These are phyloP conservation scores for Rosalia funebris DNA, from an alignment of 2,888 invertebrate genomes.

Conservation along the genomic window DNA sequence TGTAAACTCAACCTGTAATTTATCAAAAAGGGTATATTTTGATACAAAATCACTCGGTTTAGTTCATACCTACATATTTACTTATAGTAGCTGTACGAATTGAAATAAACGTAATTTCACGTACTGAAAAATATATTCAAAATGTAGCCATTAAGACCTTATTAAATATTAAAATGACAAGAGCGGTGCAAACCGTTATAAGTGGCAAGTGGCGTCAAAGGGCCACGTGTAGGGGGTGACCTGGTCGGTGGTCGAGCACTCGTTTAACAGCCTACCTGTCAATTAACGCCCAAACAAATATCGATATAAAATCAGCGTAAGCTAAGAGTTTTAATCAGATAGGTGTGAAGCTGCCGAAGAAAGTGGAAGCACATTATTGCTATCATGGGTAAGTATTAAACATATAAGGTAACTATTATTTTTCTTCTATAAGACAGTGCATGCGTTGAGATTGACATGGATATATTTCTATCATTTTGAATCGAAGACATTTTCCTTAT, in stretches of 20 bases:
- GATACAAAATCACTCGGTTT: too few relatives aligned
- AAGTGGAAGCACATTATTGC: neutral
- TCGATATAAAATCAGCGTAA: constrained; percentile 45
- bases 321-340: constrained; percentile 2
- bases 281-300: constrained; percentile 45
- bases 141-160: constrained; percentile 43
- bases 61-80: too few relatives aligned
- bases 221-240: constrained; percentile 47
- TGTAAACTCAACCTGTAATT: too few relatives aligned
- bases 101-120: too few relatives aligned
- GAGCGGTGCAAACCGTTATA: constrained; percentile 41
- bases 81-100: too few relatives aligned
- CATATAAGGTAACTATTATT: neutral
- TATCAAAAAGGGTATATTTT: too few relatives aligned
- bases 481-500: too few relatives aligned
- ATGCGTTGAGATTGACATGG: too few relatives aligned
- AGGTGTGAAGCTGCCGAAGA: constrained; percentile 6
- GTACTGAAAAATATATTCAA: too few relatives aligned
- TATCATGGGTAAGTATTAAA: constrained; percentile 39
- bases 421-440: too few relatives aligned
- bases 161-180: constrained; percentile 55
- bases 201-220: constrained; percentile 49
- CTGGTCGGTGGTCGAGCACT: constrained; percentile 31
- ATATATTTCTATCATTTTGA: too few relatives aligned
- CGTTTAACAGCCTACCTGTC: constrained; percentile 52